A percentile compares a stretch with the other conserved stretches of the same genome.
phyloP scores from a whole-genome alignment of 2,888 invertebrate genomes.

The Thereva unica region DNA sequence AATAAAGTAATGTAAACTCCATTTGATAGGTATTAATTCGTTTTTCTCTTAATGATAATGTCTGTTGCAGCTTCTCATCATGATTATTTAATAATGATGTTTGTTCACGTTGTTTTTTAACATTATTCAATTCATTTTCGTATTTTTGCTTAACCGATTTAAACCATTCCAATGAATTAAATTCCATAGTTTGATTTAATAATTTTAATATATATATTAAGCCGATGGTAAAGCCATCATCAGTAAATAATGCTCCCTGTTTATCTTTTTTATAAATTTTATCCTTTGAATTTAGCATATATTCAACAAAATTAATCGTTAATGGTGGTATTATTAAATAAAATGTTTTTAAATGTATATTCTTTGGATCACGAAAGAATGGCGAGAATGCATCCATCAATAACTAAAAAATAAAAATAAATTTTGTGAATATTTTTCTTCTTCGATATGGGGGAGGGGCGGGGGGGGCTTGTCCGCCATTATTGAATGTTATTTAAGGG shows the following conservation, averaged over 20 bases:
- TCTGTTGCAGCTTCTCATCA: slow-evolving; percentile 91
- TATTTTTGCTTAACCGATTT: slow-evolving; percentile 80
- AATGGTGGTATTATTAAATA: slow-evolving; percentile 91
- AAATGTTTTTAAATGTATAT: slow-evolving; percentile 88
- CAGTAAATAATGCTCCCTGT: slow-evolving; percentile 85
- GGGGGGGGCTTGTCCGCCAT: too few relatives aligned
- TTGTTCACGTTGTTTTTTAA: slow-evolving; percentile 61
- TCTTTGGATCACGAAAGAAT: slow-evolving; percentile 82
- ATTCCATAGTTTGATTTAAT: slow-evolving; percentile 81
- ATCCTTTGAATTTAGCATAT: slow-evolving; percentile 89
- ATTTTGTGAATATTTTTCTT: too few relatives aligned
- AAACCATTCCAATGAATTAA: slow-evolving; percentile 96
- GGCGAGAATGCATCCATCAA: slow-evolving; percentile 91
- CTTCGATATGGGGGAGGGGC: too few relatives aligned
- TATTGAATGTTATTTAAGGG: too few relatives aligned
- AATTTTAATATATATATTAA: slow-evolving; percentile 89
- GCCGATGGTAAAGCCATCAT: slow-evolving; percentile 98
- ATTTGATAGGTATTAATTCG: slow-evolving; percentile 76
- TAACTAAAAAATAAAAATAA: slow-evolving; percentile 60
- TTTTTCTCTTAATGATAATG: slow-evolving; percentile 84
- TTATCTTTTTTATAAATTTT: slow-evolving; percentile 81
- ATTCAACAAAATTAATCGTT: slow-evolving; percentile 92
- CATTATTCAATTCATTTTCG: slow-evolving; percentile 63
- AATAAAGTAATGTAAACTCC: slow-evolving; percentile 90
- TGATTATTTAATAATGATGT: slow-evolving; percentile 64